phyloP scores from a whole-genome alignment of 2,113 vertebrate genomes.

The Pollachius pollachius region DNA sequence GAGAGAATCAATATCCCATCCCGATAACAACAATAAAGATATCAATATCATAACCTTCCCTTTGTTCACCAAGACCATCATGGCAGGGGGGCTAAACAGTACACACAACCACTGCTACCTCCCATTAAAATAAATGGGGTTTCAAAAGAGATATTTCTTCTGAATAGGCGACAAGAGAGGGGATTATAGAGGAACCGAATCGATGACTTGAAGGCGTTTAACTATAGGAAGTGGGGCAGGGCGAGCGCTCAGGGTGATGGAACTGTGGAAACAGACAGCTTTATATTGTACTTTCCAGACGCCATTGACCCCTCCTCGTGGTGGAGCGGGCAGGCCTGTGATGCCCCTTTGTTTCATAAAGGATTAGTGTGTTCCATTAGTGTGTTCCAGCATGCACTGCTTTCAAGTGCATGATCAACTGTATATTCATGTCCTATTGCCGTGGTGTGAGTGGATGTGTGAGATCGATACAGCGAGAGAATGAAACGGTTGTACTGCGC shows the following conservation, averaged over 20 bases:
- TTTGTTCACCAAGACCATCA: conserved; percentile 44
- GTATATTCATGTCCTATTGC: too few relatives aligned
- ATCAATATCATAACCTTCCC: conserved; percentile 47
- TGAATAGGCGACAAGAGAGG: conserved; percentile 41
- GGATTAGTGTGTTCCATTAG: conserved; percentile 40
- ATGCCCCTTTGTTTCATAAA: conserved; percentile 20
- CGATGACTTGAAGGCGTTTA: conserved; percentile 59
- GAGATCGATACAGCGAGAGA: too few relatives aligned
- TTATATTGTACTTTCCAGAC: conserved; percentile 45
- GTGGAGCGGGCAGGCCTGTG: conserved; percentile 34
- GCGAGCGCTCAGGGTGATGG: conserved; percentile 28
- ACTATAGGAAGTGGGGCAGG: conserved; percentile 38
- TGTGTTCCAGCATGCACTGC: too few relatives aligned
- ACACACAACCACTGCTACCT: conserved; percentile 19
- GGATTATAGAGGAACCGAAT: conserved; percentile 31
- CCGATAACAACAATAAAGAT: conserved; percentile 37
- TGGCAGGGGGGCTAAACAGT: conserved; percentile 15
- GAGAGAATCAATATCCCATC: conserved; percentile 52
- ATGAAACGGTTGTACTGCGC: too few relatives aligned
- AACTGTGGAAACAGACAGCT: conserved; percentile 23
- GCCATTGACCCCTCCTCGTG: conserved; percentile 38
- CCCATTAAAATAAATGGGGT: conserved; percentile 40
- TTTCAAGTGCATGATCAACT: too few relatives aligned
- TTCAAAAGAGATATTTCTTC: conserved; percentile 43
- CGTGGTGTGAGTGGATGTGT: too few relatives aligned